Evolutionary conservation across 1,140 invertebrate species (phyloP), one percentile per base, ranked within the genome.

Genomic region (Drosophila rhopaloa): DNA sequence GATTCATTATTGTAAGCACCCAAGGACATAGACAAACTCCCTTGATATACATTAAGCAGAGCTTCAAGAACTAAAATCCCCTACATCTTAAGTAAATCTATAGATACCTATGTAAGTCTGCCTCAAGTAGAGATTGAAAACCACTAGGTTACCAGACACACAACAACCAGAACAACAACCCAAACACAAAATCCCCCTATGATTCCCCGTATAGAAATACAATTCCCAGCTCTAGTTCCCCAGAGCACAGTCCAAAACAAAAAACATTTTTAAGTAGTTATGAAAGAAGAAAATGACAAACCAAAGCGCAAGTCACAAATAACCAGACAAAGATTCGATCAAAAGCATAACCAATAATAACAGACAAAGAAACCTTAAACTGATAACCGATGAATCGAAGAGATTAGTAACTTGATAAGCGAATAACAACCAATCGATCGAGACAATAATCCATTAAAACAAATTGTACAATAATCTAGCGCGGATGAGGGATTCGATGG

Each of bases 401-500:
- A 10, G 32, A 53, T 53, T 53, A 37, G 14, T 53, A 37, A 53
- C 10, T 37, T 53, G 50, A 53, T 53, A 53, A 53, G 50, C 32
- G 50, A 51, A 61, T 60, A 63, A 72, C 38, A 76, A 72, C 32
- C 60, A 75, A 74, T 61, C 53, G 58, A 74, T 72, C 76, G 67
- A 72, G 59, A 73, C 32, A 88, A 75, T 74, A 89, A 85, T 82
- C 76, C 58, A 88, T 81, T 91, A 79, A 83, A 91, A 75, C 70
- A 90, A 81, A 89, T 90, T 90, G 82, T 88, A 88, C 83, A 88
- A 88, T 89, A 91, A 92, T 93, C 92, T 95, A 99, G 98, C 95
- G 98, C 98, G 93, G 98, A 99, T 95, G 97, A 99, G 94, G 96
- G 96, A 94, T 99, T 99, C 95, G 98, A 99, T 94, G 97, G 97